A percentile compares a stretch with the other conserved stretches of the same genome.
Evolutionary conservation across 1,140 invertebrate genomes (phyloP).

Genomic region (Eciton burchellii): DNA sequence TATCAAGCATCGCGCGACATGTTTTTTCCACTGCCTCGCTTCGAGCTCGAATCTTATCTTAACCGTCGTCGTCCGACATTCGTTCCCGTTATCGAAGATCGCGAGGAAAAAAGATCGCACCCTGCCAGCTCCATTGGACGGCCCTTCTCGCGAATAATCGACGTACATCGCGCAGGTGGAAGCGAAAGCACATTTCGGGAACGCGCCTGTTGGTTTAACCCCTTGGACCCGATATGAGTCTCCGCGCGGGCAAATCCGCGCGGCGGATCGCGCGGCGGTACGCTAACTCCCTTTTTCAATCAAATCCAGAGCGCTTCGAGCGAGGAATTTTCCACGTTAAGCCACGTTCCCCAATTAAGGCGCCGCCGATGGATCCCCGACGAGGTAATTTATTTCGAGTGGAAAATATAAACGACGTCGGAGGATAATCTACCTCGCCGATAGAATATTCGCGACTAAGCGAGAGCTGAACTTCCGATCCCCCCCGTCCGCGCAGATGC

Average conservation of each 20-base stretch:
- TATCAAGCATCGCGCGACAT: not conserved
- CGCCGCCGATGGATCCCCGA: slow-evolving; percentile 8
- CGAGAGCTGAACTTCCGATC: slow-evolving; percentile 44
- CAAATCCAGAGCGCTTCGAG: slow-evolving; percentile 26
- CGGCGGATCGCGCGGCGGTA: not conserved
- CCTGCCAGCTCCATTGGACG: not conserved
- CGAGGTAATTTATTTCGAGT: slow-evolving; percentile 53
- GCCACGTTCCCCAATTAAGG: slow-evolving; percentile 40
- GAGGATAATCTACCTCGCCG: slow-evolving; percentile 29
- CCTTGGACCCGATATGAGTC: not conserved
- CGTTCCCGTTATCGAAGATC: slow-evolving; percentile 23
- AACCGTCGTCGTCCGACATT: not conserved
- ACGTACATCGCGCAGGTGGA: not conserved
- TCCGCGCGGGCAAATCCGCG: slow-evolving; percentile 28
- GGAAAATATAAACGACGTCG: slow-evolving; percentile 46
- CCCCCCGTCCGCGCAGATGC: not conserved
- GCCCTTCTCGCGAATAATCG: not conserved
- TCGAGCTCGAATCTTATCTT: slow-evolving; percentile 29
- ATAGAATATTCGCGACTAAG: slow-evolving; percentile 51
- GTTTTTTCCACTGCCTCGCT: not conserved
- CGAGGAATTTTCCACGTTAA: slow-evolving; percentile 11
- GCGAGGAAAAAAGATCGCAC: not conserved
- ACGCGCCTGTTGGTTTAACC: slow-evolving; percentile 17
- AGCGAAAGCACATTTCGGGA: not conserved
- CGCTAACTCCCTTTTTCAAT: slow-evolving; percentile 56